Conservation (phyloP, 2,888 invertebrate species). For the Drosophila meridionalis region DNA sequence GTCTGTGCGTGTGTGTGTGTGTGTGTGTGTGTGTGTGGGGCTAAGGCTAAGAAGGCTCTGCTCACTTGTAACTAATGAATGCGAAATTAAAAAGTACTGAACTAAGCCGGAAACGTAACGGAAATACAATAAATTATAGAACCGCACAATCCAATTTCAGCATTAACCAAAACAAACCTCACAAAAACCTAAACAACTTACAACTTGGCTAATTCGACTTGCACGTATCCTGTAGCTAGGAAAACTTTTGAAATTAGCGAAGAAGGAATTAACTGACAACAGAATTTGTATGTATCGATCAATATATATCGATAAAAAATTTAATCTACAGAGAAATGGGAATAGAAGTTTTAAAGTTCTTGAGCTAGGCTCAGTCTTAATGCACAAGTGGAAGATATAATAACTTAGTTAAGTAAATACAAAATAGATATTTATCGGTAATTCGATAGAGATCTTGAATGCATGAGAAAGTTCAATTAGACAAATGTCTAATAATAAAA, state of each 20-base stretch:
- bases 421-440: no score
- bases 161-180: conserved; percentile 17
- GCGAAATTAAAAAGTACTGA: conserved; percentile 65
- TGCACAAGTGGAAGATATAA: no score
- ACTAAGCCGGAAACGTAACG: conserved; percentile 45
- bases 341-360: no score
- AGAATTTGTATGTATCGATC: no score
- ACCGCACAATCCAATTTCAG: conserved; percentile 58
- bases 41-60: neutral
- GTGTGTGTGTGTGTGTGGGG: neutral
- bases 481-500: no score
- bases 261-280: neutral
- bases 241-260: neutral
- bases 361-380: no score
- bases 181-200: conserved; percentile 6
- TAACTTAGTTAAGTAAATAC: no score
- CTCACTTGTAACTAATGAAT: conserved; percentile 67
- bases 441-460: no score
- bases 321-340: no score
- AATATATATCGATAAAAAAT: neutral
- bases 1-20: conserved; percentile 3
- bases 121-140: conserved; percentile 70
- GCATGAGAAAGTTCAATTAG: no score
- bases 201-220: neutral
- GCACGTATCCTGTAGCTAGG: conserved; percentile 1